These are phyloP conservation scores for Cataglyphis rosenhaueri DNA, from an alignment of 2,888 invertebrate species.

Conservation along the genomic window DNA sequence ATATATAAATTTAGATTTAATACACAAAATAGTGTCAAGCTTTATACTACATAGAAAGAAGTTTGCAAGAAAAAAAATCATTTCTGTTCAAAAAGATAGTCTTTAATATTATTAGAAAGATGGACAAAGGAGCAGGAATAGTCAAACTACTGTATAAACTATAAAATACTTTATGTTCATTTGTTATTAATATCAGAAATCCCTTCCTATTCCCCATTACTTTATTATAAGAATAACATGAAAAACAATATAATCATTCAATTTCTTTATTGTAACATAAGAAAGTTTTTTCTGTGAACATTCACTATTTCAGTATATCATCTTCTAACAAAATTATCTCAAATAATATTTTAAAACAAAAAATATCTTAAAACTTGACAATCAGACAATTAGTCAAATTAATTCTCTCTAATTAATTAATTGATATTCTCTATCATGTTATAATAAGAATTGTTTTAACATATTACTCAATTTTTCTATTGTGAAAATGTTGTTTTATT, in stretches of 20 bases:
- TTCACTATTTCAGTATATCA: not conserved
- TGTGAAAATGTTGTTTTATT: not conserved
- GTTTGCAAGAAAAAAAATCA: not conserved
- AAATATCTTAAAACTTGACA: not conserved
- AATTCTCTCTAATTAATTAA: not conserved
- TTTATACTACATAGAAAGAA: conserved; percentile 7
- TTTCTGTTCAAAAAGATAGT: not conserved
- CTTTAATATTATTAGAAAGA: not conserved
- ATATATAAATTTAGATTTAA: not conserved
- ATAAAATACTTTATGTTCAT: not conserved
- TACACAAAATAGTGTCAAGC: not conserved
- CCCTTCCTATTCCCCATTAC: not conserved
- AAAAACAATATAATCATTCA: conserved; percentile 2
- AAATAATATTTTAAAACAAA: not conserved
- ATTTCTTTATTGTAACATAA: not conserved
- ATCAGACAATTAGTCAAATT: not conserved
- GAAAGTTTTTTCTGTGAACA: not conserved
- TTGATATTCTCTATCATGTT: not conserved
- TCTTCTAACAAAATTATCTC: not conserved
- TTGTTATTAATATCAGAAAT: conserved; percentile 13
- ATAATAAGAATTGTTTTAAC: not conserved
- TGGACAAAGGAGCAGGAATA: not conserved
- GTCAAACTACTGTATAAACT: too few relatives aligned
- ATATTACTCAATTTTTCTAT: not conserved
- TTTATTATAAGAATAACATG: not conserved